These are phyloP conservation scores for Apistogramma diplotaenia DNA, from an alignment of 2,113 vertebrate genomes.

Conservation along the genomic window DNA sequence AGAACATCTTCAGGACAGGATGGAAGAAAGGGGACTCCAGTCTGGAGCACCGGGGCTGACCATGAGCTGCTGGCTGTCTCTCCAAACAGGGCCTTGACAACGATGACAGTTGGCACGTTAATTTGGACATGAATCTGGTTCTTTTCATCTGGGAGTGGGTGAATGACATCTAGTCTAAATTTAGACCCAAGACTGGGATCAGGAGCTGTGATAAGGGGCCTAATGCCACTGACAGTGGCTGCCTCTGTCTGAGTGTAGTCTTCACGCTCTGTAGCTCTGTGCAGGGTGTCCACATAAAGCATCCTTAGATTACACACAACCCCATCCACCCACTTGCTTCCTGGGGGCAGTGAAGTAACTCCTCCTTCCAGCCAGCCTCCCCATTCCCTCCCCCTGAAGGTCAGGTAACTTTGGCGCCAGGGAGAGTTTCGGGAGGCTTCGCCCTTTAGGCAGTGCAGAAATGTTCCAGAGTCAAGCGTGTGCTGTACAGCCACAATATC, in stretches of 20 bases:
- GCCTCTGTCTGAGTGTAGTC: conserved; percentile 20
- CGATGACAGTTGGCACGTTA: conserved; percentile 51
- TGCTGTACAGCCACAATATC: conserved; percentile 81
- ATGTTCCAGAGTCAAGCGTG: conserved; percentile 55
- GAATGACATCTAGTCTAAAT: conserved; percentile 60
- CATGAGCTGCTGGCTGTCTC: conserved; percentile 68
- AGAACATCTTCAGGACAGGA: conserved; percentile 68
- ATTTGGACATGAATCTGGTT: conserved; percentile 67
- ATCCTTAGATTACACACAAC: conserved; percentile 76
- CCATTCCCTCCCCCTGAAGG: conserved; percentile 63
- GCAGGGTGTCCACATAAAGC: conserved; percentile 64
- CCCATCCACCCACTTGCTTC: conserved; percentile 73
- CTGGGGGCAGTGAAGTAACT: conserved; percentile 23
- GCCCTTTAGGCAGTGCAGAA: conserved; percentile 66
- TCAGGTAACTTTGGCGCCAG: conserved; percentile 81
- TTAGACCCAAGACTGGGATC: conserved; percentile 1
- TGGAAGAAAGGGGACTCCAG: conserved; percentile 56
- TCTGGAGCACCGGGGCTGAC: conserved; percentile 67
- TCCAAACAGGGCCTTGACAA: conserved; percentile 67
- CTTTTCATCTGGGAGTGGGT: conserved; percentile 57
- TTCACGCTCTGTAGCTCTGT: conserved; percentile 31
- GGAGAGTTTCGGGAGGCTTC: conserved; percentile 44
- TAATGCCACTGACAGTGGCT: neutral
- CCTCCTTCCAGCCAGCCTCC: conserved; percentile 76
- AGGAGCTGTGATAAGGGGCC: neutral